Percentiles rank a stretch among this genome's conserved stretches.
Conservation (phyloP, 2,888 invertebrate species). For the Aricia artaxerxes region DNA sequence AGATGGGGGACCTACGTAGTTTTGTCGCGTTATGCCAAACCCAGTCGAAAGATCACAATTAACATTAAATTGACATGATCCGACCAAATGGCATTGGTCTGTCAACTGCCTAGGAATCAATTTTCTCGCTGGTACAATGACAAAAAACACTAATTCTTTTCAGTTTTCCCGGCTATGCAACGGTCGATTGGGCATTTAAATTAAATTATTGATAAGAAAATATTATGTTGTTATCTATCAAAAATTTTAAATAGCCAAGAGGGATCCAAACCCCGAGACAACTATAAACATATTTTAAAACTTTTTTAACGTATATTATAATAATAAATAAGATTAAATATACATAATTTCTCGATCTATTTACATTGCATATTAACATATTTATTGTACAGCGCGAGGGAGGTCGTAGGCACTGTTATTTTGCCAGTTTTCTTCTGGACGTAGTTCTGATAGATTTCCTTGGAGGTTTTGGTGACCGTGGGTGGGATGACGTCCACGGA, state of each 20-base stretch:
- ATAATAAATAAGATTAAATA: background rate
- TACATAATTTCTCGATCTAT: background rate
- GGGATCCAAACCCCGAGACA: background rate
- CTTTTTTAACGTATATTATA: background rate
- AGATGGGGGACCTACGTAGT: no score
- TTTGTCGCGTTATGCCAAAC: no score
- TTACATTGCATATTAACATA: slow-evolving; percentile 56
- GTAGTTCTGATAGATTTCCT: slow-evolving; percentile 86
- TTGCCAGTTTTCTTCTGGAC: slow-evolving; percentile 80
- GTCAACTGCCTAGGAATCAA: no score
- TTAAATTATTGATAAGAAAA: no score
- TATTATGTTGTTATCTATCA: no score
- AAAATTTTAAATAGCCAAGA: background rate
- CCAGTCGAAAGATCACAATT: no score
- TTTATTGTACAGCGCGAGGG: slow-evolving; percentile 56
- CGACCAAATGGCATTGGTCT: no score
- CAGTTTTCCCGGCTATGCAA: no score
- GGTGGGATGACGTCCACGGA: slow-evolving; percentile 84
- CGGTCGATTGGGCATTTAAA: no score
- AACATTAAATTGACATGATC: no score
- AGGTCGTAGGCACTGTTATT: slow-evolving; percentile 56
- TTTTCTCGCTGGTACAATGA: no score
- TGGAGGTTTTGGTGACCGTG: slow-evolving; percentile 80
- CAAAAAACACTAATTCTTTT: no score
- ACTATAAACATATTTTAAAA: background rate